phyloP scores from a whole-genome alignment of 2,888 invertebrate species.

The Meiosimyza decipiens region DNA sequence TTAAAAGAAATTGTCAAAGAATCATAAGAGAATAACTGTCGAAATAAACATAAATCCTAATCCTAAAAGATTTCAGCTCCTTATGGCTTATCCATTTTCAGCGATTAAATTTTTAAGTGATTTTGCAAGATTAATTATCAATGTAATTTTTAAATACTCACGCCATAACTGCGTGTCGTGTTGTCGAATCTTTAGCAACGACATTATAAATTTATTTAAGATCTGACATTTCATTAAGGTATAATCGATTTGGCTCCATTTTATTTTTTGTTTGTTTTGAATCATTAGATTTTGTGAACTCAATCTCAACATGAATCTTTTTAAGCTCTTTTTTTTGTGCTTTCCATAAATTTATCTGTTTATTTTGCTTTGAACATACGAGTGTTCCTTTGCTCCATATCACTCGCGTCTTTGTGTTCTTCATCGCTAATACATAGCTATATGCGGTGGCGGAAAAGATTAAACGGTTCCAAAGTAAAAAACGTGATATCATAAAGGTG shows the following conservation, averaged over 20 bases:
- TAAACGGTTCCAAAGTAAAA: constrained; percentile 23
- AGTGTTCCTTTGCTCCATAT: not conserved
- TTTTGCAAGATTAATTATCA: too few species aligned
- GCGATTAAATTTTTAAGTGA: too few species aligned
- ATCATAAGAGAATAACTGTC: too few species aligned
- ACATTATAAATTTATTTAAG: too few species aligned
- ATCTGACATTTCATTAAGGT: too few species aligned
- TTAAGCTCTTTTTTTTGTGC: not conserved
- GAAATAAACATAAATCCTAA: too few species aligned
- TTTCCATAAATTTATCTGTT: not conserved
- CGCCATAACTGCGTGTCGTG: too few species aligned
- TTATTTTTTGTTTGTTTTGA: not conserved
- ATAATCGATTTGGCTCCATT: not conserved
- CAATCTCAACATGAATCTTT: not conserved
- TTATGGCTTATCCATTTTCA: too few species aligned
- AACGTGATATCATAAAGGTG: constrained; percentile 26
- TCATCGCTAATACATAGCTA: constrained; percentile 3
- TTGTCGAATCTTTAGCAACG: too few species aligned
- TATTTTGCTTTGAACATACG: not conserved
- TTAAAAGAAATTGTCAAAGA: too few species aligned
- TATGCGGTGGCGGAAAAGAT: constrained; percentile 25
- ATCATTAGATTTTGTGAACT: not conserved
- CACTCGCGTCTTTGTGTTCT: not conserved
- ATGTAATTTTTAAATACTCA: too few species aligned
- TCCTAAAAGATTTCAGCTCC: too few species aligned